A percentile compares a stretch with the other conserved stretches of the same genome.
These are phyloP conservation scores for Psittacula echo DNA, from an alignment of 2,797 vertebrate species.

Conservation along the genomic window DNA sequence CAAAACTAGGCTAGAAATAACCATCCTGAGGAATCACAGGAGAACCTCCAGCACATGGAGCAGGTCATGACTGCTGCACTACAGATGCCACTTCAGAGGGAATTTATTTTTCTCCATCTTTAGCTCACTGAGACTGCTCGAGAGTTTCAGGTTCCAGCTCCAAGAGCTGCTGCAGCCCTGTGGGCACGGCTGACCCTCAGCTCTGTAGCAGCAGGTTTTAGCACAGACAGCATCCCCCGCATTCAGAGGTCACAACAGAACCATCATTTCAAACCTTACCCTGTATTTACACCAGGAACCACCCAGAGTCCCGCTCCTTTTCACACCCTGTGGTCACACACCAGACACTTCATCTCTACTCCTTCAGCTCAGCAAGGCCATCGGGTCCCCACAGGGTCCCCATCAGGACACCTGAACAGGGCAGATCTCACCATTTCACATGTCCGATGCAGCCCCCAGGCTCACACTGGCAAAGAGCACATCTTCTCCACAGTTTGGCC, in stretches of 20 bases:
- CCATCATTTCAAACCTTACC: background rate
- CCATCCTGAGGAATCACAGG: background rate
- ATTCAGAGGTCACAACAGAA: background rate
- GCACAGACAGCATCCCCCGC: accelerated
- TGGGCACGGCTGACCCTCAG: background rate
- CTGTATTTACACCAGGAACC: background rate
- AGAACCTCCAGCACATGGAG: background rate
- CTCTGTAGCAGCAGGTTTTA: background rate
- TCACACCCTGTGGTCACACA: background rate
- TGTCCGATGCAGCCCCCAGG: accelerated
- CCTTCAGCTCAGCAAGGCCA: background rate
- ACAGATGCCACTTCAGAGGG: background rate
- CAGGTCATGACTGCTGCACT: background rate
- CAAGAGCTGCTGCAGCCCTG: background rate
- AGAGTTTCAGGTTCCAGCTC: background rate
- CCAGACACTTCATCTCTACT: background rate
- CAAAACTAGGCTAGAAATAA: conserved; percentile 3
- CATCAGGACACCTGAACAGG: accelerated
- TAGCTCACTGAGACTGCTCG: background rate
- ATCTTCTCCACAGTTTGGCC: background rate
- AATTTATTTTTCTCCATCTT: background rate
- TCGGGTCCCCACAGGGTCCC: background rate
- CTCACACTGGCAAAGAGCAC: background rate
- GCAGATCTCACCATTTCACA: background rate
- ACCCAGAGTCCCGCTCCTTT: background rate